Base-by-base conservation (phyloP, 1,140 invertebrate species). In the Musca domestica region DNA sequence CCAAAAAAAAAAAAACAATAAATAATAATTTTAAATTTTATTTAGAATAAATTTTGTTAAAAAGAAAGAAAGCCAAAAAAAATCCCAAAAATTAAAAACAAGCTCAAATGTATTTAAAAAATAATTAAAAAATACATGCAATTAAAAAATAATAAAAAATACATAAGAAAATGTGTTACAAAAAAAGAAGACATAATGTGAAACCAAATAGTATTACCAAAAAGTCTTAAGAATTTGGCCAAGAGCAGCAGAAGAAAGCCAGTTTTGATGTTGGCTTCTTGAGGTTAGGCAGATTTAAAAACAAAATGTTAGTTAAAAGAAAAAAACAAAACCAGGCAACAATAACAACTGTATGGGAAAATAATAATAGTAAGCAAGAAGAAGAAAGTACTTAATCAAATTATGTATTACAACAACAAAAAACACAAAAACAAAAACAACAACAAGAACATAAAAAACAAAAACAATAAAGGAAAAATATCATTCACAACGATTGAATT, bases 401-500 rank as follows among this genome's bases (percentile, higher is more conserved):
- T 61, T 61, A 61, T 61, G 56, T 61, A 61, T 61, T 61, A 61
- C 56, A 41, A 41, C 6, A 41, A 5, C 34, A 41, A 41, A 30
- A 30, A 30, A 30, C 27, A 3, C 27, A 30, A 30, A 30, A 41
- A 41, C 34, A 41, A 41, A 5, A 41, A 41, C 34, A 41, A 41
- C 10, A 41, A 41, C 34, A 41, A 41, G 34, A 41, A 9, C 2
- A 41, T n/a, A 41, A 41, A 41, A 30, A 30, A 30, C 27, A 30
- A 30, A 30, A 30, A 41, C 34, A 61, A 61, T 61, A 61, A 61
- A 61, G 56, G 34, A 41, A 61, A 61, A 61, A 61, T 61, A 61
- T 61, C 56, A 61, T 61, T 61, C 56, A 61, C 56, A 61, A 61
- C 56, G 56, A 61, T 61, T 61, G 56, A 61, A 61, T 56, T n/a